phyloP scores from a whole-genome alignment of 2,113 vertebrate genomes.

The Muscicapa adusta region DNA sequence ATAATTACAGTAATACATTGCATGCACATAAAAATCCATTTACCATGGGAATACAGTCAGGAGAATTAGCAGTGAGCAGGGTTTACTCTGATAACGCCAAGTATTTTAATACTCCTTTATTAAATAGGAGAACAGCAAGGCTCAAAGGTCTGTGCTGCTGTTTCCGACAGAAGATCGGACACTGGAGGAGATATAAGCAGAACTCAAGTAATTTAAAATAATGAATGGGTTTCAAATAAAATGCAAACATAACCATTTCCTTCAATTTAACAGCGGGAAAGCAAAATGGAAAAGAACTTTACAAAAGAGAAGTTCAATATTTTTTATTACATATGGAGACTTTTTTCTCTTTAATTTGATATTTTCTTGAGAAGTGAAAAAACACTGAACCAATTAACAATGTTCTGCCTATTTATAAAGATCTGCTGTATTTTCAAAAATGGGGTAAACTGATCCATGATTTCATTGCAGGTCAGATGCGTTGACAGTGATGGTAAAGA shows the following conservation, averaged over 20 bases:
- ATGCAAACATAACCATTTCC: neutral
- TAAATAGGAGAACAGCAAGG: neutral
- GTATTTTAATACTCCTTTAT: neutral
- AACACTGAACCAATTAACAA: neutral
- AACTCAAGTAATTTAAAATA: constrained; percentile 16
- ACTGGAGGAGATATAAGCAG: neutral
- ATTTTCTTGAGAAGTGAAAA: neutral
- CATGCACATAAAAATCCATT: neutral
- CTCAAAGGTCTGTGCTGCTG: constrained; percentile 5
- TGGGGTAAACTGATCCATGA: neutral
- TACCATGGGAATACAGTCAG: neutral
- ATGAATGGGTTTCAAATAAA: constrained; percentile 27
- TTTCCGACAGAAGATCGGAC: constrained; percentile 25
- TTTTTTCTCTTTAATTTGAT: neutral
- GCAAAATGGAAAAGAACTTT: neutral
- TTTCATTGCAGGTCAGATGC: neutral
- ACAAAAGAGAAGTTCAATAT: neutral
- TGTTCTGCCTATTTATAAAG: neutral
- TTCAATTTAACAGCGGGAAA: neutral
- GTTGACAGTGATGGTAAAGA: neutral
- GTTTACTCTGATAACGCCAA: neutral
- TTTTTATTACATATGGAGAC: neutral
- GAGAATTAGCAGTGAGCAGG: neutral
- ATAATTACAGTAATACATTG: neutral
- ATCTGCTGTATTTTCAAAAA: neutral